Base-by-base conservation (phyloP, 2,797 vertebrate species). In the Ptychadena robeensis region DNA sequence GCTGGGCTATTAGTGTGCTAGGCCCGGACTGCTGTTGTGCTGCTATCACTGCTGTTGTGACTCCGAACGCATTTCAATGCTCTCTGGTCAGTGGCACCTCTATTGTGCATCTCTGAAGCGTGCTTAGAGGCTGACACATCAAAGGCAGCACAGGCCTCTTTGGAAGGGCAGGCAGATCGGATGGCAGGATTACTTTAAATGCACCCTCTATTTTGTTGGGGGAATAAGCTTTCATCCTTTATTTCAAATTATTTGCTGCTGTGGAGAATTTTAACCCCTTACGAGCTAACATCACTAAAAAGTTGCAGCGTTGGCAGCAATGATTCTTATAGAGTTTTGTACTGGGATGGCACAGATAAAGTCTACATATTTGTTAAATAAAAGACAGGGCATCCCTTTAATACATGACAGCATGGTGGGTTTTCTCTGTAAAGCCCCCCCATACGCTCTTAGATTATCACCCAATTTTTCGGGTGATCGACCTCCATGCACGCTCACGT, bases 21-120 rank as follows among this genome's bases (percentile, higher is more conserved):
- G 65, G 74, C 68, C 38, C 48, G 57, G 34, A 71, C 89, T 32
- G 85, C 74, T 79, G 79, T 88, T 32, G 82, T 71, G 85, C 88
- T 89, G 88, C 90, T 81, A 87, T 88, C 89, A 76, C 90, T 90
- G 88, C 89, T 86, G 86, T 88, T 82, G 89, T 1, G 59, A 82
- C 86, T 87, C 86, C 86, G 82, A 44, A 80, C 87, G 81, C 79
- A 86, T 88, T 88, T 87, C 87, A 89, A 88, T 88, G 89, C 87
- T 87, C 87, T 88, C 32, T 87, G 38, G 79, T 88, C 90, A 91
- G 87, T 88, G 86, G 89, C 89, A 87, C 88, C 86, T 89, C 90
- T 90, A 90, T 90, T 90, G 91, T 90, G 87, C 85, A 89, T 88
- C 89, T 90, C 87, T 73, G 89, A 90, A 91, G 90, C 88, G 85